Percentiles rank a stretch among this genome's conserved stretches.
These are phyloP conservation scores for Lycia hirtaria DNA, from an alignment of 2,888 invertebrate genomes.

Conservation along the genomic window DNA sequence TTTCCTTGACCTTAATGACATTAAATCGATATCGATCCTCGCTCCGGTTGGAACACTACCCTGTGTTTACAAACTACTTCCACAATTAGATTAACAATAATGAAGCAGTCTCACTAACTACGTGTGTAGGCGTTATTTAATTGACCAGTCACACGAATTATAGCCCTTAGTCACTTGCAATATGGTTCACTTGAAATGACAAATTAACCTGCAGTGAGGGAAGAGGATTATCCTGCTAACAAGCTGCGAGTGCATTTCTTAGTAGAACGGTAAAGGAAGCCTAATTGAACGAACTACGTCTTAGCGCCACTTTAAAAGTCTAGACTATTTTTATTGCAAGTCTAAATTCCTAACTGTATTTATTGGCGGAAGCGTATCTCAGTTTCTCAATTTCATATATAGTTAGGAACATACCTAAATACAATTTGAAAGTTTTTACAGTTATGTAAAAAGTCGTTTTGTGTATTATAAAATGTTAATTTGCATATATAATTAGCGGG, in stretches of 20 bases:
- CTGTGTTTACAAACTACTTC: constrained; percentile 9
- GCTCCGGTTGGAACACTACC: not conserved
- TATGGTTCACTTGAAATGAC: constrained; percentile 1
- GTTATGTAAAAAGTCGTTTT: no score
- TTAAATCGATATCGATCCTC: not conserved
- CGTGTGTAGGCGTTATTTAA: constrained; percentile 17
- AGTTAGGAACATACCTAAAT: no score
- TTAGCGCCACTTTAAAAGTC: not conserved
- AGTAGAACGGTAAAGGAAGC: not conserved
- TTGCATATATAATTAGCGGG: no score
- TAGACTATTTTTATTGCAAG: not conserved
- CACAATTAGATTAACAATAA: constrained; percentile 14
- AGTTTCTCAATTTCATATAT: no score
- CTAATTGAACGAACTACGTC: not conserved
- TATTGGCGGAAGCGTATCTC: not conserved
- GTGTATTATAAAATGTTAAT: no score
- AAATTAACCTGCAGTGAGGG: not conserved
- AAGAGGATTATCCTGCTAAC: constrained; percentile 8
- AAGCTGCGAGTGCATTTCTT: not conserved
- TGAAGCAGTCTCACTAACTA: constrained; percentile 1
- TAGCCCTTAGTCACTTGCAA: not conserved
- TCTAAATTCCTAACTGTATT: not conserved
- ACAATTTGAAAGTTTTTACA: no score
- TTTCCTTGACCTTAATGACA: not conserved
- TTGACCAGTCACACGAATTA: not conserved